phyloP scores from a whole-genome alignment of 2,113 vertebrate genomes.

The Thamnaconus septentrionalis region DNA sequence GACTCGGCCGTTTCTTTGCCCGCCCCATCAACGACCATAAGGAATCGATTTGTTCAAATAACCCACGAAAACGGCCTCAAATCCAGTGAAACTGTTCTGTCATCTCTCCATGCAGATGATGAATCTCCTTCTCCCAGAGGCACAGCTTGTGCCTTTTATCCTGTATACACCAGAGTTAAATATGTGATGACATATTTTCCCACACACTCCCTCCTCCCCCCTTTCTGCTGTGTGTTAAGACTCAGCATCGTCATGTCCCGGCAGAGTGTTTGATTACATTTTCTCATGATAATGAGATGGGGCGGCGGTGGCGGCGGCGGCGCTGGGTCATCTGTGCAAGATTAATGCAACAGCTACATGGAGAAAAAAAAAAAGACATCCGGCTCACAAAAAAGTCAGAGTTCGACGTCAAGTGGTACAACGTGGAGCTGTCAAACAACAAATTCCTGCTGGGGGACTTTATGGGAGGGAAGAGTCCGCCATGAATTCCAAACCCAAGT shows the following conservation, averaged over 20 bases:
- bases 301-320: neutral
- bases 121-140: no score
- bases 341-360: neutral
- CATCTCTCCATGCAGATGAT: no score
- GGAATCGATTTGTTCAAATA: no score
- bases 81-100: no score
- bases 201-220: no score
- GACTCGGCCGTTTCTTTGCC: no score
- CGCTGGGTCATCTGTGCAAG: neutral
- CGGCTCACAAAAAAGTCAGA: conserved; percentile 9
- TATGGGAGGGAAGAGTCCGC: conserved; percentile 10
- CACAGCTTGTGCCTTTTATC: no score
- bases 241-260: neutral
- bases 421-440: conserved; percentile 20
- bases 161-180: no score
- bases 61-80: no score
- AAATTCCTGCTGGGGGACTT: conserved; percentile 12
- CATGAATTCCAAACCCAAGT: conserved; percentile 19
- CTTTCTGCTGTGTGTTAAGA: neutral
- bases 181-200: no score
- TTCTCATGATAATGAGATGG: neutral
- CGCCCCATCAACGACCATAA: no score
- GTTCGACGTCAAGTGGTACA: conserved; percentile 13
- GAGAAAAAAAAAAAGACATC: no score
- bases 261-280: neutral